Base-by-base conservation (phyloP, 2,888 invertebrate genomes). In the Lamproptera curius region DNA sequence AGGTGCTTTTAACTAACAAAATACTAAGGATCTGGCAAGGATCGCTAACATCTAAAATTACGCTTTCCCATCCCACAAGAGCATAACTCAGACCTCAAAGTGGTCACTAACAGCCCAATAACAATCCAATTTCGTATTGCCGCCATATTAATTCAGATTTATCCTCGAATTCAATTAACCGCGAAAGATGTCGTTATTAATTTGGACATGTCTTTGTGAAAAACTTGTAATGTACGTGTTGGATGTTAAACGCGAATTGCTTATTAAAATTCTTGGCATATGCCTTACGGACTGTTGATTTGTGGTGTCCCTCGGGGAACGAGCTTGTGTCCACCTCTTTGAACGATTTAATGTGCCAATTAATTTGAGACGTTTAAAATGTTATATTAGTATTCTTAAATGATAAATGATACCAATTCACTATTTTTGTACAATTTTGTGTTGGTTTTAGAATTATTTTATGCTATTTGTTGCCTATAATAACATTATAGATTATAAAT, bases 191-290 rank as follows among this genome's bases (percentile, higher is more conserved):
- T 63, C 66, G 58, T 68, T 73, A 65, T 63, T 75, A 61, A 71
- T 68, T 65, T 64, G 53, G 63, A 55, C 56, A 54, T 42, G 51
- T 36, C 53, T 60, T 51, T 44, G 55, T 54, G 58, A 58, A 62
- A 55, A 59, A 63, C 70, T 64, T 49, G 55, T 17, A 45, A 50
- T 50, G 50, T 54, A 59, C 57, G 58, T 66, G 64, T 39, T 23
- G 70, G 66, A 76, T 77, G 79, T 85, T 80, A 81, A 83, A 82
- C 76, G 81, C 84, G 80, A 84, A 85, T 84, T 84, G 83, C 78
- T 82, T 82, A 84, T 85, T 85, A 85, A 83, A 68, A 85, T 85
- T 84, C 84, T 70, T 73, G 68, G 71, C 77, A 63, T 56, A 56
- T 58, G 57, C 55, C 57, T n/a, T n/a, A n/a, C 63, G 59, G 23